A percentile compares a stretch with the other conserved stretches of the same genome.
These are phyloP conservation scores for Auanema freiburgensis DNA, from an alignment of 2,888 invertebrate genomes.

Conservation along the genomic window DNA sequence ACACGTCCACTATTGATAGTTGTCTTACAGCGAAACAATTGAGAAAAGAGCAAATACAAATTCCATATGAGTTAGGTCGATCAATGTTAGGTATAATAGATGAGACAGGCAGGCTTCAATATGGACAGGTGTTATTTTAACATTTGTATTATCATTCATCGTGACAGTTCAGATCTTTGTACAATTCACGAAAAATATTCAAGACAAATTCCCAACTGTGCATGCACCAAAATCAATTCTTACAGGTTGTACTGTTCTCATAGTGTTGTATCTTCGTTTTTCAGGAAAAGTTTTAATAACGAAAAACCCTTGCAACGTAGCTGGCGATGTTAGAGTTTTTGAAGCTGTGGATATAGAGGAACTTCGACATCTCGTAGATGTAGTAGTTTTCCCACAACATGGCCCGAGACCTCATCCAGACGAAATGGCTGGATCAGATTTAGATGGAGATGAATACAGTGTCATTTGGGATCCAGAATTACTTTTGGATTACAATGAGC, in stretches of 20 bases:
- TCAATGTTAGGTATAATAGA: constrained; percentile 60
- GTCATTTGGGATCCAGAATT: constrained; percentile 64
- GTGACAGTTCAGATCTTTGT: constrained; percentile 6
- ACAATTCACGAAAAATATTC: constrained; percentile 35
- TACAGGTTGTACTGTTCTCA: constrained; percentile 7
- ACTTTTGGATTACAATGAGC: constrained; percentile 55
- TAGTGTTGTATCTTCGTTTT: not conserved
- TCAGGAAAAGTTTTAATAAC: constrained; percentile 63
- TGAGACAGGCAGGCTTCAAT: constrained; percentile 51
- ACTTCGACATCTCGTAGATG: constrained; percentile 61
- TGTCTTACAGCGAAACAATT: constrained; percentile 27
- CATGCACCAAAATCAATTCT: constrained; percentile 31
- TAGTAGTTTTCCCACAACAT: constrained; percentile 65
- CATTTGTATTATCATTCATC: not conserved
- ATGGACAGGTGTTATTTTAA: constrained; percentile 17
- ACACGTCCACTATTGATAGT: not conserved
- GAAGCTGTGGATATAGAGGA: constrained; percentile 50
- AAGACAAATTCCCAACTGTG: constrained; percentile 26
- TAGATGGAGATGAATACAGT: constrained; percentile 66
- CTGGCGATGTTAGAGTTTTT: constrained; percentile 65
- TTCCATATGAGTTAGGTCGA: constrained; percentile 40
- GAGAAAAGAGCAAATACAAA: constrained; percentile 39
- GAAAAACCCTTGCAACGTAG: constrained; percentile 66
- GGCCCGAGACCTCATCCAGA: constrained; percentile 66
- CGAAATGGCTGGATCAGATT: constrained; percentile 66